A percentile compares a stretch with the other conserved stretches of the same genome.
phyloP scores from a whole-genome alignment of 2,888 invertebrate genomes.

The Abrostola tripartita region DNA sequence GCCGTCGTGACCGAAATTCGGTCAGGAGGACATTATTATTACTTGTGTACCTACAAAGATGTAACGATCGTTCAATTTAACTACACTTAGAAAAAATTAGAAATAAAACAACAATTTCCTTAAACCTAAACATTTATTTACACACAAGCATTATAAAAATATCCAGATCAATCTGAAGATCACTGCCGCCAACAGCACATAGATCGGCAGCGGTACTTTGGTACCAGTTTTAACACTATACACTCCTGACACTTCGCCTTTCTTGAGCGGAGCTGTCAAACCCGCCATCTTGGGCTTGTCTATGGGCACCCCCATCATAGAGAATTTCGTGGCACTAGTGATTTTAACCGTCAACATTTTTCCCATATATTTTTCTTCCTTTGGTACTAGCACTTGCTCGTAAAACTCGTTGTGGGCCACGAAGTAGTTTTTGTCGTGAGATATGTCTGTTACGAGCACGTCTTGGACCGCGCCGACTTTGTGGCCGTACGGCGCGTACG shows the following conservation, averaged over 20 bases:
- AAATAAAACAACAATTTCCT: constrained; percentile 33
- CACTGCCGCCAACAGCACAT: constrained; percentile 77
- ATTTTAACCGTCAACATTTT: constrained; percentile 94
- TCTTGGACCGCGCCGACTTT: constrained; percentile 91
- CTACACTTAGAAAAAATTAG: too few relatives aligned
- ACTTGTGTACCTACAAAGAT: too few relatives aligned
- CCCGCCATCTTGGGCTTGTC: constrained; percentile 87
- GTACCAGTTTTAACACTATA: constrained; percentile 58
- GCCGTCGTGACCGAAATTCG: too few relatives aligned
- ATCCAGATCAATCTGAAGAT: constrained; percentile 80
- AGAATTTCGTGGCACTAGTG: constrained; percentile 91
- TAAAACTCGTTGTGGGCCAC: constrained; percentile 99
- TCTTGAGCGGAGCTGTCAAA: constrained; percentile 85
- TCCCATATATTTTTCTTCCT: constrained; percentile 93
- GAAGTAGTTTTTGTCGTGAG: constrained; percentile 96
- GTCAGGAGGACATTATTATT: too few relatives aligned
- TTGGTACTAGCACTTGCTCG: constrained; percentile 95
- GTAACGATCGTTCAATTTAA: too few relatives aligned
- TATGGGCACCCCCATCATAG: constrained; percentile 92
- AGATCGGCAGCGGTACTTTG: constrained; percentile 71
- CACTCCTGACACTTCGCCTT: constrained; percentile 88
- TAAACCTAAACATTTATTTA: constrained; percentile 47
- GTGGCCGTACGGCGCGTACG: constrained; percentile 94
- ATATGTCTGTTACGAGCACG: constrained; percentile 97
- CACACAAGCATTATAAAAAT: constrained; percentile 67